Conservation (phyloP, 1,140 invertebrate species). For the Tribolium madens region DNA sequence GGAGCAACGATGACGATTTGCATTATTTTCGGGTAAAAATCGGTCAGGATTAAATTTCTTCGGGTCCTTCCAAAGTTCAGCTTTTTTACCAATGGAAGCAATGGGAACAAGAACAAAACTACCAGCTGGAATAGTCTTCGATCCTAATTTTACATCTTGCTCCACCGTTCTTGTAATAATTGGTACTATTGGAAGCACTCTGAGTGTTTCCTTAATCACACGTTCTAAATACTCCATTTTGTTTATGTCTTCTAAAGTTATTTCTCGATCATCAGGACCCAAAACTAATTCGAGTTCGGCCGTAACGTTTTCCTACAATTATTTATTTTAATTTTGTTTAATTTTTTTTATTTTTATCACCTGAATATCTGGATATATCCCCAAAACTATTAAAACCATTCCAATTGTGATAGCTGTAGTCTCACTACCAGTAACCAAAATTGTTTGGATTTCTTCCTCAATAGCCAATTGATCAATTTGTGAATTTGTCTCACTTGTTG, state of each 20-base stretch:
- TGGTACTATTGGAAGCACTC: slow-evolving; percentile 22
- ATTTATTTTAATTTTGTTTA: neutral
- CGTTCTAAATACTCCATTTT: slow-evolving; percentile 36
- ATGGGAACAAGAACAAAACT: slow-evolving; percentile 59
- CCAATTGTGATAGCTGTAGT: neutral
- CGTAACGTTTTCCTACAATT: neutral
- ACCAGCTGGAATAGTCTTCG: neutral
- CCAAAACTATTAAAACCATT: neutral
- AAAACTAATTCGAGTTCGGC: neutral
- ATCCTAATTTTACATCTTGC: slow-evolving; percentile 6
- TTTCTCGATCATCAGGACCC: neutral
- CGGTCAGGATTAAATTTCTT: slow-evolving; percentile 76
- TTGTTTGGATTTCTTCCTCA: neutral
- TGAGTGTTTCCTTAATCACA: slow-evolving; percentile 22
- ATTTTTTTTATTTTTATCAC: neutral
- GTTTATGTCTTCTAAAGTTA: slow-evolving; percentile 27
- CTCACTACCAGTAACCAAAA: neutral
- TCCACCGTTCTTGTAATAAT: neutral
- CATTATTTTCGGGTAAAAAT: slow-evolving; percentile 72
- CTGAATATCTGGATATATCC: neutral
- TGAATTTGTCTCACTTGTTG: neutral
- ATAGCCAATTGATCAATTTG: neutral
- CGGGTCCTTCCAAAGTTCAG: slow-evolving; percentile 71
- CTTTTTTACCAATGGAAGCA: slow-evolving; percentile 71
- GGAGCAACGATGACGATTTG: slow-evolving; percentile 67